Base-by-base conservation (phyloP, 2,797 vertebrate species). In the Numenius phaeopus region DNA sequence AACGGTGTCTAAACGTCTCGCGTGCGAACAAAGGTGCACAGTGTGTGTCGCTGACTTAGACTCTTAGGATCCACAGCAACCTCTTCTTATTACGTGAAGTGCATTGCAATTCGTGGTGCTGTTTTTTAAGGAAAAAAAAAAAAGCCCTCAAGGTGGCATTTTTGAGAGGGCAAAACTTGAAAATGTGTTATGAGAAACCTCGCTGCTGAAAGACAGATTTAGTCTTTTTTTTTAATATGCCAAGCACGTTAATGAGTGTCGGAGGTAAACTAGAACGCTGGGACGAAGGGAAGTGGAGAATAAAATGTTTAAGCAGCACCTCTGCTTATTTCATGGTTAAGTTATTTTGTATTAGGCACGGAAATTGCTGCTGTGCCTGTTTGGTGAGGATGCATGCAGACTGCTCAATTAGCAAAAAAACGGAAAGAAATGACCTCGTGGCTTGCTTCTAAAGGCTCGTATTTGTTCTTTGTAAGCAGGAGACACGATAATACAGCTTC, bases 271-370 rank as follows among this genome's bases (percentile, higher is more conserved):
- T 37, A 76, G 76, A 91, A 91, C 14, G 13, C 77, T 90, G 79
- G 66, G 67, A 91, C 10, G 2, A 91, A 83, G 32, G 34, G 44
- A 91, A 84, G 66, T 5, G 37, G 82, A 67, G 83, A 85, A 95
- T 79, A 72, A 89, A 87, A 88, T 75, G 78, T 95, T 95, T 79
- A 93, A 96, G 93, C 54, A 17, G 55, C 83, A 82, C 67, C 90
- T 94, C 84, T 96, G 67, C 93, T 95, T 96, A 96, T 97, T 97
- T 97, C 89, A 94, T 97, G 95, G 76, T 92, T 94, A 96, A 94
- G 80, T 95, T 94, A 69, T 78, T 97, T 95, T 90, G 81, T 90
- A 96, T 97, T 90, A 89, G 95, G 66, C 89, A 80, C 1, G 7
- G 90, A 97, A 97, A 96, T 91, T 92, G 82, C 87, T 94, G 90